Percentiles rank a stretch among this genome's conserved stretches.
Conservation (phyloP, 2,888 invertebrate species). For the Emmelina monodactyla region DNA sequence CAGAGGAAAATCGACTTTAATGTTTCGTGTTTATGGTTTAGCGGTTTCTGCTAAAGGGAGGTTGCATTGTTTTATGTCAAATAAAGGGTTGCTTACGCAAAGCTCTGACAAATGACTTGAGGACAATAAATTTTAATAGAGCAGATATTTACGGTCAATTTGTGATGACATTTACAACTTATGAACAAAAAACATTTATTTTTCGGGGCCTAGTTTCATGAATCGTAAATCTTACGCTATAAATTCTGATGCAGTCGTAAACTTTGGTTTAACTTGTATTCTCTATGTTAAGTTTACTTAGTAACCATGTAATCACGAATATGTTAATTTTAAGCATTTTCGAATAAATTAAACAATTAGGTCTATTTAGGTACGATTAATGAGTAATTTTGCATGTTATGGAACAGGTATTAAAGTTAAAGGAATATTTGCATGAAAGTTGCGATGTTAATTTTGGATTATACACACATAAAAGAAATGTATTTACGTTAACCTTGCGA, state of each 20-base stretch:
- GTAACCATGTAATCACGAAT: no score
- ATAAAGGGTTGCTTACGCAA: conserved; percentile 55
- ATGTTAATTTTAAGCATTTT: no score
- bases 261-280: conserved; percentile 13
- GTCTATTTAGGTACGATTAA: no score
- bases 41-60: conserved; percentile 38
- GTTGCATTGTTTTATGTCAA: conserved; percentile 49
- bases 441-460: no score
- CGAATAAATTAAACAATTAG: no score
- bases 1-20: conserved; percentile 38
- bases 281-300: conserved; percentile 19
- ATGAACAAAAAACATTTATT: conserved; percentile 42
- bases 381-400: no score
- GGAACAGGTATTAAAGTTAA: no score
- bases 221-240: conserved; percentile 17
- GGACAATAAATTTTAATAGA: conserved; percentile 57
- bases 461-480: no score
- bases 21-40: conserved; percentile 29
- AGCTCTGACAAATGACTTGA: conserved; percentile 51
- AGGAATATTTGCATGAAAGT: no score
- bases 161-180: conserved; percentile 55
- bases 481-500: no score
- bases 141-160: conserved; percentile 54
- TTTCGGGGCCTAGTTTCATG: conserved; percentile 35
- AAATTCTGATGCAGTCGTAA: conserved; percentile 4